phyloP scores from a whole-genome alignment of 2,888 invertebrate genomes.

The Trissolcus brochymenae region DNA sequence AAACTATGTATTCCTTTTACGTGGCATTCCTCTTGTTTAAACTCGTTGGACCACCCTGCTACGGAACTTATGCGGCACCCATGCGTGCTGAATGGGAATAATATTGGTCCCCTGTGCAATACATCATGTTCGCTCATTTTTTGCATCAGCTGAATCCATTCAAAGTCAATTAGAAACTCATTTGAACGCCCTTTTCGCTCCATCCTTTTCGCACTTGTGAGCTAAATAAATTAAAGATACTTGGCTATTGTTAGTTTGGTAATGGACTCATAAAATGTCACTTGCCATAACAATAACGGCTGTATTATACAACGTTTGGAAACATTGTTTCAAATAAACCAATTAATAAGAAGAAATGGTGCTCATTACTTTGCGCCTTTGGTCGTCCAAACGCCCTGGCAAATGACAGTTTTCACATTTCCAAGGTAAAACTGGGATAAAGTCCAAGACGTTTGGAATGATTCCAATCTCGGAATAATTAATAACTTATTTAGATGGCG shows the following conservation, averaged over 20 bases:
- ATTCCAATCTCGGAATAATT: conserved; percentile 61
- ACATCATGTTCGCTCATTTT: conserved; percentile 45
- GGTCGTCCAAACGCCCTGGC: conserved; percentile 42
- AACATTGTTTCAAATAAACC: conserved; percentile 39
- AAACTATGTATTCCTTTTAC: conserved; percentile 72
- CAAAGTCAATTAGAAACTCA: conserved; percentile 43
- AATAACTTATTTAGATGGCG: conserved; percentile 58
- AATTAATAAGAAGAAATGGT: conserved; percentile 44
- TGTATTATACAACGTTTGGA: conserved; percentile 40
- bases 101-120: conserved; percentile 63
- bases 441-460: conserved; percentile 62
- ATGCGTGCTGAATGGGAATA: conserved; percentile 66
- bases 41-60: conserved; percentile 75
- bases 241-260: conserved; percentile 10
- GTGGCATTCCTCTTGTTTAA: conserved; percentile 74
- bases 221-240: conserved; percentile 11
- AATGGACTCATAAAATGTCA: conserved; percentile 18
- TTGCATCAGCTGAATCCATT: conserved; percentile 33
- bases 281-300: conserved; percentile 28
- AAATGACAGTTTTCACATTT: conserved; percentile 57
- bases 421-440: conserved; percentile 61
- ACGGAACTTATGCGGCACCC: conserved; percentile 67
- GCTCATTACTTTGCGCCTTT: conserved; percentile 37
- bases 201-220: conserved; percentile 1
- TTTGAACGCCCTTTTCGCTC: conserved; percentile 25